Conservation (phyloP, 2,888 invertebrate species). For the Agrotis ipsilon region DNA sequence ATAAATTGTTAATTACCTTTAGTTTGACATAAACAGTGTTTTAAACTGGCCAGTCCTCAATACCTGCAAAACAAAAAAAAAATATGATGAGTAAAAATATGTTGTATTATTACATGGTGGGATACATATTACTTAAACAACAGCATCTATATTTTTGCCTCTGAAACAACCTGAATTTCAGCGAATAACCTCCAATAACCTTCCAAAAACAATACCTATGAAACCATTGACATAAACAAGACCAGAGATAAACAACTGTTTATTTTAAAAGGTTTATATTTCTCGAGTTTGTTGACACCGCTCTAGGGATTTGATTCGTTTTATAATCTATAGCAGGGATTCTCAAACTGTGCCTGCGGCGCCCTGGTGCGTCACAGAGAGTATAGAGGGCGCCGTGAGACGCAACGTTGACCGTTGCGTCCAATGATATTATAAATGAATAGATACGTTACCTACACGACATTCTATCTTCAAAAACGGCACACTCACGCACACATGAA, state of each 20-base stretch:
- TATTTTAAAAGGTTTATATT: constrained; percentile 31
- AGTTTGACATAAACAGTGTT: constrained; percentile 16
- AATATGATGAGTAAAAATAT: too few relatives aligned
- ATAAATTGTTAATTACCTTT: constrained; percentile 25
- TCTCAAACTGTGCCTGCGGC: too few relatives aligned
- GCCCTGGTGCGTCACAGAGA: too few relatives aligned
- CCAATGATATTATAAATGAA: too few relatives aligned
- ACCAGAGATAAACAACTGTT: constrained; percentile 25
- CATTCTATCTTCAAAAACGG: too few relatives aligned
- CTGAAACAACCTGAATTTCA: not conserved
- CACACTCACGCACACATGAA: too few relatives aligned
- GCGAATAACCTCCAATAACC: not conserved
- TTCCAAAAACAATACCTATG: constrained; percentile 11
- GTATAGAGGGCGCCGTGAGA: too few relatives aligned
- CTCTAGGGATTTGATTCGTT: not conserved
- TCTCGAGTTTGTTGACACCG: constrained; percentile 19
- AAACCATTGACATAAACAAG: constrained; percentile 16
- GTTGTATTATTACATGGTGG: too few relatives aligned
- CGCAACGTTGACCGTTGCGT: too few relatives aligned
- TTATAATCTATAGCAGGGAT: constrained; percentile 3
- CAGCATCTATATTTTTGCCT: not conserved
- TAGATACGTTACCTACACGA: too few relatives aligned
- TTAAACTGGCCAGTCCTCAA: not conserved
- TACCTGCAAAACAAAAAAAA: constrained; percentile 32
- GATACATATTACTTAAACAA: too few relatives aligned